phyloP scores from a whole-genome alignment of 2,797 vertebrate genomes.

The Propithecus deckenii region DNA sequence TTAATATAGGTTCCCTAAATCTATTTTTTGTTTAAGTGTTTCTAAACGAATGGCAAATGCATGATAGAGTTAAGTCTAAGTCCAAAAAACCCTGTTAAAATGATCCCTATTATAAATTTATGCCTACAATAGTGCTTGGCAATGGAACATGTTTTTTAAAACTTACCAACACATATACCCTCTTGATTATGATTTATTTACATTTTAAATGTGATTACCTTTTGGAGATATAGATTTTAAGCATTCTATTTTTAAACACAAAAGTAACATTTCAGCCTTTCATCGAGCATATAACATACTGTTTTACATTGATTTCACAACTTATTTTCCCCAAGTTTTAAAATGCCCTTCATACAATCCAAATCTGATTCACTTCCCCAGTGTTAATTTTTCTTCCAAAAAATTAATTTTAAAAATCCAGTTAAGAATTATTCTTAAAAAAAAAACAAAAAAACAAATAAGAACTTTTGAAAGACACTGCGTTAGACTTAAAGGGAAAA shows the following conservation, averaged over 20 bases:
- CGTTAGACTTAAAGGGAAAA: background rate
- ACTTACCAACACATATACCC: background rate
- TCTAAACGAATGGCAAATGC: background rate
- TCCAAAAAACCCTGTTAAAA: constrained; percentile 11
- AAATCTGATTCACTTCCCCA: background rate
- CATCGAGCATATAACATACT: background rate
- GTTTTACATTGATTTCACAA: background rate
- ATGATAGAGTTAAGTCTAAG: background rate
- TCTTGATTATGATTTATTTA: constrained; percentile 6
- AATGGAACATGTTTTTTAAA: background rate
- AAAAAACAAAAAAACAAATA: background rate
- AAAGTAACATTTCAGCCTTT: constrained; percentile 23
- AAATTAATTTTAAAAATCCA: background rate
- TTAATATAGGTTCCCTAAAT: background rate
- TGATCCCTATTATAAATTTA: background rate
- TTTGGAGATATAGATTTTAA: background rate
- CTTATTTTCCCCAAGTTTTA: background rate
- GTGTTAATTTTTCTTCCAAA: background rate
- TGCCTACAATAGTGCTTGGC: background rate
- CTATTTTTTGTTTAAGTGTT: background rate
- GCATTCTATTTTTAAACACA: constrained; percentile 10
- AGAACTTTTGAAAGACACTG: background rate
- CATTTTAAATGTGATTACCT: background rate
- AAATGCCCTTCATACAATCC: background rate
- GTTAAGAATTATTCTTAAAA: background rate